phyloP scores from a whole-genome alignment of 2,797 vertebrate genomes.

The Gadopsis bispinosus region DNA sequence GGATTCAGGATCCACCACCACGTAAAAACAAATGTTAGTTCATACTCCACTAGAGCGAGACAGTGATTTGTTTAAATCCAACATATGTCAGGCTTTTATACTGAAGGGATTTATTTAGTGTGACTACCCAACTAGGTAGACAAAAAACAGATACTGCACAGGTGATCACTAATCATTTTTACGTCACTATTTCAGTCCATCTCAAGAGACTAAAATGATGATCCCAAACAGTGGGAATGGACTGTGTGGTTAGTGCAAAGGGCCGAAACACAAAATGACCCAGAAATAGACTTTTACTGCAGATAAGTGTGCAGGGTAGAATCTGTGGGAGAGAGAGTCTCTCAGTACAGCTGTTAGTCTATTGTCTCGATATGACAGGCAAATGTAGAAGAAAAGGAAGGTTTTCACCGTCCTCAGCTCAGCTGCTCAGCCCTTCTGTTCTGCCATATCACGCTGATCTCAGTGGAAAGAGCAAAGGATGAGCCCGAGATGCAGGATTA shows the following conservation, averaged over 20 bases:
- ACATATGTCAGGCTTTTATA: neutral
- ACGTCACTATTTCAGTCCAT: neutral
- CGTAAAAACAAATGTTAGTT: neutral
- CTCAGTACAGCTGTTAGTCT: slow-evolving; percentile 36
- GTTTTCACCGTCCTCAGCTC: slow-evolving; percentile 37
- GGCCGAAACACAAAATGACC: slow-evolving; percentile 1
- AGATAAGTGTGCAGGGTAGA: slow-evolving; percentile 8
- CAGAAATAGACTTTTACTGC: slow-evolving; percentile 14
- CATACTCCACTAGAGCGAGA: neutral
- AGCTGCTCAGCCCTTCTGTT: slow-evolving; percentile 40
- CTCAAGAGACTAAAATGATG: neutral
- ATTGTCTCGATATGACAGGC: slow-evolving; percentile 52
- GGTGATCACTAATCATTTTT: neutral
- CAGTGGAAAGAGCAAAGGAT: slow-evolving; percentile 53
- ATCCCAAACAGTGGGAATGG: neutral
- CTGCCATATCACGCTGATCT: slow-evolving; percentile 47
- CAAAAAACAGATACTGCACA: neutral
- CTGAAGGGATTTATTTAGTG: neutral
- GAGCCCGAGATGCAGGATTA: slow-evolving; percentile 51
- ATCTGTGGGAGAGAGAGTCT: slow-evolving; percentile 17
- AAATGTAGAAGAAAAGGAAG: slow-evolving; percentile 36
- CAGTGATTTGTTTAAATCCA: slow-evolving; percentile 7
- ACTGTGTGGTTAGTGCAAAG: neutral
- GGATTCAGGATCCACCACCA: neutral
- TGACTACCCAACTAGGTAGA: neutral